These are phyloP conservation scores for Aleadryas rufinucha DNA, from an alignment of 2,113 vertebrate genomes.

Conservation along the genomic window DNA sequence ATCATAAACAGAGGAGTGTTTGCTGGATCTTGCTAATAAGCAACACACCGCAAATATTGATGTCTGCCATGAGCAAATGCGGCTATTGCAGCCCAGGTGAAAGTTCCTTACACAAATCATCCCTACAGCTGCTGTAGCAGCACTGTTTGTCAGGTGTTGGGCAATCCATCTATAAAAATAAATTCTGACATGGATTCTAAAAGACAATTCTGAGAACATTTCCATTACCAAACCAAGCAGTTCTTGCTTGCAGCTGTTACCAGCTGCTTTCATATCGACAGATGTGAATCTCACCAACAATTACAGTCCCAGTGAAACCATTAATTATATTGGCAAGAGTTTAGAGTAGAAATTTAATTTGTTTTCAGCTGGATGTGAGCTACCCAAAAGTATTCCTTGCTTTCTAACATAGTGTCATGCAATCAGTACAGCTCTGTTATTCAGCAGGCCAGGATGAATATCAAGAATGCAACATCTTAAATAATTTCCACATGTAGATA, in stretches of 20 bases:
- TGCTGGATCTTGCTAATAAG: not conserved
- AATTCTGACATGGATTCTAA: not conserved
- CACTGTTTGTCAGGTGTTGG: not conserved
- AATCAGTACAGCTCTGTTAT: not conserved
- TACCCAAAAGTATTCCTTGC: constrained; percentile 2
- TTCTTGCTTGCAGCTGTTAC: constrained; percentile 36
- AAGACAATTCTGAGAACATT: not conserved
- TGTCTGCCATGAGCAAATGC: not conserved
- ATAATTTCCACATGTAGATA: not conserved
- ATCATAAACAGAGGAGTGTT: not conserved
- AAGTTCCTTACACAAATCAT: not conserved
- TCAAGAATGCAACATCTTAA: not conserved
- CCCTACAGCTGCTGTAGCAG: not conserved
- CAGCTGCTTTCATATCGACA: constrained; percentile 51
- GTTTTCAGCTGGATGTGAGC: constrained; percentile 23
- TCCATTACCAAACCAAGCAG: constrained; percentile 19
- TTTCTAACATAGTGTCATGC: not conserved
- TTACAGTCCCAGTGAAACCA: constrained; percentile 9
- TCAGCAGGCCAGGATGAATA: not conserved
- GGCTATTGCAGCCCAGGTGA: not conserved
- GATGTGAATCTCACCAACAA: constrained; percentile 7
- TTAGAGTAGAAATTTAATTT: constrained; percentile 44
- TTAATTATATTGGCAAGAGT: constrained; percentile 48
- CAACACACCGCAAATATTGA: rapidly evolving
- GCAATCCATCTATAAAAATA: not conserved